Evolutionary conservation across 2,113 vertebrate species (phyloP), one percentile per base, ranked within the genome.

Genomic region (Hyaena hyaena): DNA sequence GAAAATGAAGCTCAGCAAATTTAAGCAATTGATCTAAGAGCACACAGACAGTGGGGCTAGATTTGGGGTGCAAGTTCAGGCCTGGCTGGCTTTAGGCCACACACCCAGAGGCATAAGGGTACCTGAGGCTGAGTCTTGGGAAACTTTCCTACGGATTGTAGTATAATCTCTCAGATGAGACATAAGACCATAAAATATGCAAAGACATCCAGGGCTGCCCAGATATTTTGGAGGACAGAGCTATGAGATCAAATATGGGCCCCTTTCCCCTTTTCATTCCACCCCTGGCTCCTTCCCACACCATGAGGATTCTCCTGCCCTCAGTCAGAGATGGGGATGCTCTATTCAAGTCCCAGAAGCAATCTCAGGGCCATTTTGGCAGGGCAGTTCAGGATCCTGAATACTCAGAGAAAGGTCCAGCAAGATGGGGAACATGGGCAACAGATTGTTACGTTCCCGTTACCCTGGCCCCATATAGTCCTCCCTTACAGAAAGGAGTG

Each of bases 361-460:
- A 71, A 94, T 50, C 33, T 84, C 10, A 74, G 33, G 21, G 10
- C 11, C 19, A n/a, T 63, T 93, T 33, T 35, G 21, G 23, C 33
- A 43, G 39, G 10, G 4, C 58, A 82, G 3, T 24, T 83, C 5
- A 79, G 53, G 21, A 16, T 69, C 28, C 3, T 43, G 35, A 68
- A 8, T 53, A 65, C 7, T 14, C 28, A 4, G 26, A 83, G 15
- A 43, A 23, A 79, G 0, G 23, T 23, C 87, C 65, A 39, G 48
- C 63, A 85, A 94, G n/a, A 50, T 11, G 6, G 5, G 19, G 11
- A n/a, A 45, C 39, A 10, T 91, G 69, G 3, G 11, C 53, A 50
- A n/a, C n/a, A 63, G 35, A 50, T 50, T 21, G 2, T 5, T 0
- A 2, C 0, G 10, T 7, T 2, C 4, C 5, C 6, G 5, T 28